Percentiles rank a stretch among this genome's conserved stretches.
These are phyloP conservation scores for Acanthopagrus latus DNA, from an alignment of 2,797 vertebrate species.

Conservation along the genomic window DNA sequence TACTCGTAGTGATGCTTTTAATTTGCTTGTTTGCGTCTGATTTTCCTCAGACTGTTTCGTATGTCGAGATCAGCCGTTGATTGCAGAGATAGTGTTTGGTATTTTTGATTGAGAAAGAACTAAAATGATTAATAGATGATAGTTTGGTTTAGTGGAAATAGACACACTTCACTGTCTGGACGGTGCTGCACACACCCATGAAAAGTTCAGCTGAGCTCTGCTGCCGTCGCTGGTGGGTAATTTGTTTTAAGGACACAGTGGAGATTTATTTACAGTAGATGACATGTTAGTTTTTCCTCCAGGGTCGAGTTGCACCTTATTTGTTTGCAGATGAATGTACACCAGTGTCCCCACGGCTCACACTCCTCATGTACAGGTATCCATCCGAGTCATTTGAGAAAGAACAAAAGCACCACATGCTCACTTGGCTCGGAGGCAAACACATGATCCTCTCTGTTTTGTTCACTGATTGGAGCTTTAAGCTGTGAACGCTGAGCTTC, in stretches of 20 bases:
- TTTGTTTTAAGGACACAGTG: constrained; percentile 47
- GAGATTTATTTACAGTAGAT: constrained; percentile 46
- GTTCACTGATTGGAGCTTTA: constrained; percentile 50
- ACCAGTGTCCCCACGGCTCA: constrained; percentile 40
- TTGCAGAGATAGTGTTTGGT: too few species aligned
- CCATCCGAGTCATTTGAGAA: constrained; percentile 46
- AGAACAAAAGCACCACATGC: constrained; percentile 62
- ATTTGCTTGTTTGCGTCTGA: not conserved
- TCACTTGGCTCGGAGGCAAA: constrained; percentile 44
- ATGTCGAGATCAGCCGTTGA: too few species aligned
- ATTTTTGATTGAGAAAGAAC: too few species aligned
- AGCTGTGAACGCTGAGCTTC: constrained; percentile 27
- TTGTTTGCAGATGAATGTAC: constrained; percentile 51
- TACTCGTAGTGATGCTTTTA: not conserved
- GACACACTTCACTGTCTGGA: not conserved
- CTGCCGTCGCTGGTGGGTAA: constrained; percentile 35
- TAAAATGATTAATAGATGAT: too few species aligned
- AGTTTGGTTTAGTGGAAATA: too few species aligned
- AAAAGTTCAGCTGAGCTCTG: constrained; percentile 28
- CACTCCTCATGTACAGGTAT: constrained; percentile 54
- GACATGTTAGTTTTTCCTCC: constrained; percentile 46
- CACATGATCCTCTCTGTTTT: constrained; percentile 63
- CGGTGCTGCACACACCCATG: constrained; percentile 1
- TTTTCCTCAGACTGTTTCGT: too few species aligned
- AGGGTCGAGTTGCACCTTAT: constrained; percentile 60